These are phyloP conservation scores for Phylloscopus trochilus DNA, from an alignment of 2,113 vertebrate genomes.

Conservation along the genomic window DNA sequence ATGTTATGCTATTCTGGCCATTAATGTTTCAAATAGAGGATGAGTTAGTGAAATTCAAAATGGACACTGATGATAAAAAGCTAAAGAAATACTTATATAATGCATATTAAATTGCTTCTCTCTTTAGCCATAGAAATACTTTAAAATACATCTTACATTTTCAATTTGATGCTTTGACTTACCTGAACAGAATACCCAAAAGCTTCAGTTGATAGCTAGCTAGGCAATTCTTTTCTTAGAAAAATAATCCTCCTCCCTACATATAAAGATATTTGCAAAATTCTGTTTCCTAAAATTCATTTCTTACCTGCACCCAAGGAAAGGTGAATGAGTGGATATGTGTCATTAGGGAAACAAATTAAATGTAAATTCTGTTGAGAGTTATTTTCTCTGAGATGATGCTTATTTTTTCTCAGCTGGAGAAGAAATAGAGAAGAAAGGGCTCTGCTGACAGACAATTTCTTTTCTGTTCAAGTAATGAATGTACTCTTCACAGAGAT, in stretches of 20 bases:
- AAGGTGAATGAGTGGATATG: background rate
- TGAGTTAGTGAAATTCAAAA: background rate
- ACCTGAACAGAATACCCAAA: background rate
- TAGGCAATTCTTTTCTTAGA: background rate
- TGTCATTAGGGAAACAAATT: background rate
- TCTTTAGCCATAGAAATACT: background rate
- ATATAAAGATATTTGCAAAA: background rate
- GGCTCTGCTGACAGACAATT: background rate
- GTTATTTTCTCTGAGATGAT: background rate
- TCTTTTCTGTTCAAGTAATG: background rate
- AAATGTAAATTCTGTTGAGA: background rate
- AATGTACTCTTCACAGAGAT: background rate
- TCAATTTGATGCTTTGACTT: background rate
- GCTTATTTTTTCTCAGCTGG: background rate
- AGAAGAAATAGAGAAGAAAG: background rate
- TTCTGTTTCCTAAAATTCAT: background rate
- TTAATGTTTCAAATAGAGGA: background rate
- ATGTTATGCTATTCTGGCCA: background rate
- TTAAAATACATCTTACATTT: background rate
- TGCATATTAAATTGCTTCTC: background rate
- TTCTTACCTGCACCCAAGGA: background rate
- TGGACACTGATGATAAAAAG: background rate
- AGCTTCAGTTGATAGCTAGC: background rate
- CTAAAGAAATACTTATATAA: background rate
- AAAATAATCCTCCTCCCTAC: background rate